Evolutionary conservation across 2,888 invertebrate species (phyloP), one percentile per base, ranked within the genome.

Genomic region (Caradrina clavipalpis): DNA sequence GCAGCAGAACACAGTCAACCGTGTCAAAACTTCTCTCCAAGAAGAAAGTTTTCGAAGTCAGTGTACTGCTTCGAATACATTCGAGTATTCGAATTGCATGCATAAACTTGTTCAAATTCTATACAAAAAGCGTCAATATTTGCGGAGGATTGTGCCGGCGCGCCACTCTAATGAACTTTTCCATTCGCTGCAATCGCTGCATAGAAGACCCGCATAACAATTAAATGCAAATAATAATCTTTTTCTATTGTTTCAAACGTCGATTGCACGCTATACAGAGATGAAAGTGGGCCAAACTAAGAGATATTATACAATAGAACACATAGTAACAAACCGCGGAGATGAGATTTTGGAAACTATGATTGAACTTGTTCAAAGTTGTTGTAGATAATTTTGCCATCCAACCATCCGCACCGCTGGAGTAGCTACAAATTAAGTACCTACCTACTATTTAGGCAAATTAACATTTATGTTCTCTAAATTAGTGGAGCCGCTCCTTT

Each of bases 91-190:
- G 54, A 45, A 76, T 69, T 73, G 69, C 66, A 84, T 76, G 67
- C 70, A 72, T 67, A 76, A 84, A 78, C 67, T 78, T 80, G 54
- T 66, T 42, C 47, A 54, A 69, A 64, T 77, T 57, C 39, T 55
- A 53, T 67, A 66, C 67, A 75, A 80, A 81, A 83, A 83, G 71
- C 64, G 69, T 83, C 69, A 74, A 81, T 80, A 74, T 81, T 82
- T 84, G 76, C 71, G 13, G 67, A 73, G 62, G 47, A 76, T 73
- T 78, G 60, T 69, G 76, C 73, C 49, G 60, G 68, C 74, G 78
- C 68, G 72, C 73, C 69, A 69, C 47, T 73, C 74, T 85, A 86
- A 89, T 86, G 84, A 88, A 84, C 81, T 76, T 69, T 74, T 63
- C 57, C 67, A 73, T 67, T 68, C 45, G 49, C 53, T 61, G 68